Base-by-base conservation (phyloP, 1,140 invertebrate species). In the Thrips palmi region DNA sequence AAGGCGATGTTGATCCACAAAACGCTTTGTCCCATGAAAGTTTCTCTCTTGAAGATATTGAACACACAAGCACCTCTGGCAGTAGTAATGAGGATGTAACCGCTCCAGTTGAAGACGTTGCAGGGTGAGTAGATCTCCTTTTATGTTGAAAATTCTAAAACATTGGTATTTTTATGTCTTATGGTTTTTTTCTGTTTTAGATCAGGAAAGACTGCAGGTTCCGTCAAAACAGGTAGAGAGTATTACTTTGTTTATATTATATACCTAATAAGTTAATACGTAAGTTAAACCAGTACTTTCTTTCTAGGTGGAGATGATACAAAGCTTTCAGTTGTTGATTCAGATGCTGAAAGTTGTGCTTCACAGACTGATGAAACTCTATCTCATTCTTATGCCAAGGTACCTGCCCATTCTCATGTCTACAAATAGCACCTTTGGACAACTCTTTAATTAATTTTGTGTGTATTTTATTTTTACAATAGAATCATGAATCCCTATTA, bases 401-500 rank as follows among this genome's bases (percentile, higher is more conserved):
- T 39, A 39, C 18, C 21, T 14, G 10, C 30, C 15, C n/a, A 21
- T 10, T 19, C 14, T 6, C n/a, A 39, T 10, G 3, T 19, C 14
- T 33, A 3, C 1, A 39, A 12, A 32, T 8, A n/a, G n/a, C 27
- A 39, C 18, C 5, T 22, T 23, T 5, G 23, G n/a, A 17, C 3
- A 3, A 35, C 6, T 35, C 14, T 35, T 10, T 12, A 15, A 28
- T 27, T 37, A 21, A 37, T 36, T 17, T 30, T n/a, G 17, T 28
- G 19, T 4, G 12, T 4, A 28, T 28, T 28, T 12, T 41, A 44
- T 6, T 22, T n/a, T n/a, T n/a, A n/a, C n/a, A n/a, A n/a, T n/a
- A 47, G 45, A 41, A 29, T n/a, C 43, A 47, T 35, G 42, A 47
- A 5, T 37, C 22, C 10, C 15, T 41, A 12, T 40, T 49, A 15